phyloP scores from a whole-genome alignment of 2,113 vertebrate species.

The Pseudorhombus dupliciocellatus region DNA sequence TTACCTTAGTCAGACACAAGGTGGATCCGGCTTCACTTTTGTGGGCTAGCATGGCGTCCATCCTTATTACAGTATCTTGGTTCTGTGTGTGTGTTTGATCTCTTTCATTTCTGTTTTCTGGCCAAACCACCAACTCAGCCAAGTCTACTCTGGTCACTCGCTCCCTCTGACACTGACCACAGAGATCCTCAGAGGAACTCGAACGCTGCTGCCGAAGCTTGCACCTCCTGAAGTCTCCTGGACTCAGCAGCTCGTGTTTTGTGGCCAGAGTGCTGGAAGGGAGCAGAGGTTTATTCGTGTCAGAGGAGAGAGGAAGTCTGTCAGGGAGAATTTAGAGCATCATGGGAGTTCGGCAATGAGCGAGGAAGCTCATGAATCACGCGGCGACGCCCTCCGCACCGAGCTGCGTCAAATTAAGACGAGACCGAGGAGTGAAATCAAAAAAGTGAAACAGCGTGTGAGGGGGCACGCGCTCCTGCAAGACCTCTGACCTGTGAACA shows the following conservation, averaged over 20 bases:
- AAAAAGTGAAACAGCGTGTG: neutral
- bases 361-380: conserved; percentile 31
- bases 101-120: neutral
- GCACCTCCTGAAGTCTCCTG: neutral
- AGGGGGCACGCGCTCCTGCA: neutral
- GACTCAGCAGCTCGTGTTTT: neutral
- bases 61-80: too few relatives aligned
- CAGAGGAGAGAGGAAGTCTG: conserved; percentile 8
- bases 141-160: neutral
- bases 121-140: neutral
- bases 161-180: too few relatives aligned
- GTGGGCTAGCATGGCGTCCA: too few relatives aligned
- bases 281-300: neutral
- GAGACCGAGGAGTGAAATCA: neutral
- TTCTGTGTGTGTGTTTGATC: too few relatives aligned
- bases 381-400: neutral
- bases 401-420: neutral
- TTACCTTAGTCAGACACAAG: too few relatives aligned
- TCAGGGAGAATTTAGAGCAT: conserved; percentile 34
- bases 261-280: neutral
- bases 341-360: conserved; percentile 1
- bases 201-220: neutral
- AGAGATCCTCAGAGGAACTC: neutral
- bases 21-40: too few relatives aligned
- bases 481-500: neutral